Evolutionary conservation across 2,888 invertebrate species (phyloP).

Genomic region (Brenthis hecate): DNA sequence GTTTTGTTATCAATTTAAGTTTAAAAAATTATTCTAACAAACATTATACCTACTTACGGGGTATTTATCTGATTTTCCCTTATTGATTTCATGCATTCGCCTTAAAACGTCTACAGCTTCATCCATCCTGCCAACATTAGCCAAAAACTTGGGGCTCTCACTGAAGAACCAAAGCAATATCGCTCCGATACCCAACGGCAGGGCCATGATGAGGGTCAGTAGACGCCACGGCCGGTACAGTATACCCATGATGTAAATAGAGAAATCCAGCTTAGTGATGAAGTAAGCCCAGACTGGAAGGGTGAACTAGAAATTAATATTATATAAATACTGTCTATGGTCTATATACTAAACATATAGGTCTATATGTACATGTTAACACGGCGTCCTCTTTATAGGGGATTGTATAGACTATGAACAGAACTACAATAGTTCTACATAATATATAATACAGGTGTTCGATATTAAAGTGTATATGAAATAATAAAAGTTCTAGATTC

Average conservation of each 20-base stretch:
- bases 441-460: too few relatives aligned
- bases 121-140: constrained; percentile 83
- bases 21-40: too few relatives aligned
- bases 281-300: constrained; percentile 66
- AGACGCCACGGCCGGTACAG: constrained; percentile 69
- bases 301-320: too few relatives aligned
- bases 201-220: constrained; percentile 72
- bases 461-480: too few relatives aligned
- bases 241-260: constrained; percentile 57
- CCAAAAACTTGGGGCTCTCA: constrained; percentile 90
- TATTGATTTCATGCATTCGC: constrained; percentile 83
- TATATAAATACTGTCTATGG: too few relatives aligned
- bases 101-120: constrained; percentile 84
- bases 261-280: constrained; percentile 66
- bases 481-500: too few relatives aligned
- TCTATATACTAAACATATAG: too few relatives aligned
- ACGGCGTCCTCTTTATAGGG: too few relatives aligned
- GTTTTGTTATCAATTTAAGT: too few relatives aligned
- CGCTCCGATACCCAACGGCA: constrained; percentile 85
- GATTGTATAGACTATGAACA: too few relatives aligned
- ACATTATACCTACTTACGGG: constrained; percentile 53
- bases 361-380: too few relatives aligned
- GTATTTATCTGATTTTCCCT: constrained; percentile 55
- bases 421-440: too few relatives aligned
- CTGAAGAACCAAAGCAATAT: constrained; percentile 81